phyloP scores from a whole-genome alignment of 2,888 invertebrate genomes.

The Eugnorisma glareosa region DNA sequence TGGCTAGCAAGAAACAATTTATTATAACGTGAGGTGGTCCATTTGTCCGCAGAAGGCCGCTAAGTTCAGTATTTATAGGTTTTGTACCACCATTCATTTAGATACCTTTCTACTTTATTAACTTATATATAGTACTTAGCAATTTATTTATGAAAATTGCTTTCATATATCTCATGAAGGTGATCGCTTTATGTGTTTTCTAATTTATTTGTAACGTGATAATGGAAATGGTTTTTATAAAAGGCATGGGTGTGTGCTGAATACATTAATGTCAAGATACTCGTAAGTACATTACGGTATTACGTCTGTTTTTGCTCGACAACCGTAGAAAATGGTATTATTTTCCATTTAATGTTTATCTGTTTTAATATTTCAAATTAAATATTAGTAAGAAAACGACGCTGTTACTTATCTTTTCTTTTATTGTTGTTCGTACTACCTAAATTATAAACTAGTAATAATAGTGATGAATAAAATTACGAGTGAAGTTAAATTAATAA shows the following conservation, averaged over 20 bases:
- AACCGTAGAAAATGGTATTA: background rate
- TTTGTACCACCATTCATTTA: background rate
- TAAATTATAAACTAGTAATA: no score
- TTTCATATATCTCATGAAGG: constrained; percentile 16
- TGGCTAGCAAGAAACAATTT: background rate
- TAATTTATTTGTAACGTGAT: constrained; percentile 9
- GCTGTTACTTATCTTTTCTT: no score
- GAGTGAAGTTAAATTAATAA: no score
- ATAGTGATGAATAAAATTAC: no score
- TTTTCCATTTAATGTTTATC: background rate
- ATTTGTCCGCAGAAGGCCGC: background rate
- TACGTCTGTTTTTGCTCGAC: background rate
- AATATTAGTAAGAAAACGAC: no score
- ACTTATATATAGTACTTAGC: background rate
- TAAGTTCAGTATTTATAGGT: constrained; percentile 11
- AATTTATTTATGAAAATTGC: constrained; percentile 22
- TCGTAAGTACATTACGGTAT: background rate
- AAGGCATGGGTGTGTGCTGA: constrained; percentile 7
- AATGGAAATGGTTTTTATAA: constrained; percentile 30
- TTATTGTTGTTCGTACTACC: no score
- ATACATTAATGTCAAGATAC: constrained; percentile 23
- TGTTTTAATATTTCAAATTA: background rate
- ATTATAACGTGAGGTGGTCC: background rate
- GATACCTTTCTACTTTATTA: constrained; percentile 11
- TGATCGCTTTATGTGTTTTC: constrained; percentile 10